phyloP scores from a whole-genome alignment of 1,140 invertebrate species.

The Probaryconus sp. region DNA sequence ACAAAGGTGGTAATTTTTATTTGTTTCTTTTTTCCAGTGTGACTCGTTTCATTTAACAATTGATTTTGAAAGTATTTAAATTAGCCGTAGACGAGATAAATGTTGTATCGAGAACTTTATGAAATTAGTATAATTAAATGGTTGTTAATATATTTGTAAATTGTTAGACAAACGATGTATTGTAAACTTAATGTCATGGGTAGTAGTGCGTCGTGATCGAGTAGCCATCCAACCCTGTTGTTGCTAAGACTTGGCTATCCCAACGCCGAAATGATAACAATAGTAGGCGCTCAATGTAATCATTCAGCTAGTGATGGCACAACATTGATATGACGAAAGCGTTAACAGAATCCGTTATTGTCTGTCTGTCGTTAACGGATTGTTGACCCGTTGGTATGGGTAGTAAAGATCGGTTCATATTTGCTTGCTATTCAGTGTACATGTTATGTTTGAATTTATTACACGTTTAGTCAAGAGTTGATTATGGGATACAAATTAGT shows the following conservation, averaged over 20 bases:
- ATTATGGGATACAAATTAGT: too few species aligned
- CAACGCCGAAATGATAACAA: conserved; percentile 27
- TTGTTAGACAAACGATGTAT: conserved; percentile 30
- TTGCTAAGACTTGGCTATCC: conserved; percentile 18
- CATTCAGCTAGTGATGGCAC: conserved; percentile 24
- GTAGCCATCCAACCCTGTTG: conserved; percentile 5
- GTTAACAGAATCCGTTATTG: conserved; percentile 36
- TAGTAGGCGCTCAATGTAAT: conserved; percentile 26
- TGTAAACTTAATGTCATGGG: conserved; percentile 28
- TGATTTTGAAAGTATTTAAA: too few species aligned
- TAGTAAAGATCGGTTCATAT: conserved; percentile 22
- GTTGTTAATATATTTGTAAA: conserved; percentile 24
- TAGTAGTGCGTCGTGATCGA: conserved; percentile 9
- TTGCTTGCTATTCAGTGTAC: conserved; percentile 1
- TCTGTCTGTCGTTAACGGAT: conserved; percentile 38
- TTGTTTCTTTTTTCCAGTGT: too few species aligned
- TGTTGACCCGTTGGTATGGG: conserved; percentile 22
- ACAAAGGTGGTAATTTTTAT: too few species aligned
- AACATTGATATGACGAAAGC: conserved; percentile 34
- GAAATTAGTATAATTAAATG: conserved; percentile 18
- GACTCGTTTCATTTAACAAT: too few species aligned
- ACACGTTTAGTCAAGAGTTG: too few species aligned
- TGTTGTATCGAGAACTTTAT: too few species aligned
- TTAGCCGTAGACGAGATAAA: too few species aligned
- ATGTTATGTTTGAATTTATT: conserved; percentile 13